Base-by-base conservation (phyloP, 2,113 vertebrate genomes). In the Myanophis thanlyinensis region DNA sequence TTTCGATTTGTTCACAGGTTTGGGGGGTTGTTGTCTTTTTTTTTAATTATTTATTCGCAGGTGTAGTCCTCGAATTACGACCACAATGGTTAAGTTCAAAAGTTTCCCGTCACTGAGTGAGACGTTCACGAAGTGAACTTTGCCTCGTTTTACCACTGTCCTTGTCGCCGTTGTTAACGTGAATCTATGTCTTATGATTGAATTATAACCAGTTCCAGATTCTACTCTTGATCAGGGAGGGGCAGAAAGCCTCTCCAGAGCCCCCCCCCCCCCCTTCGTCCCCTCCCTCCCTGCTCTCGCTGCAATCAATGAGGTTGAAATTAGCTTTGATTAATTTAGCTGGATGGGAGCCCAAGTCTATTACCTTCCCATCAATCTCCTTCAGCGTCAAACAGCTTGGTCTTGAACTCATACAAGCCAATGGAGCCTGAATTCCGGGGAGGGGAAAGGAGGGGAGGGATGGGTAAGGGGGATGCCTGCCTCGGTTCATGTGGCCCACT, bases 201-300 rank as follows among this genome's bases (percentile, higher is more conserved):
- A 35, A 73, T 5, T 18, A n/a, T 7, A 73, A 73, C 5, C 62
- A n/a, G 30, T 25, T 44, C 18, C 87, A 54, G 52, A 13, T 88
- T 22, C 18, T 56, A 5, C 35, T 40, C 53, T 59, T 56, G 4
- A 89, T 47, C 23, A 30, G 53, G 35, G 54, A 30, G 27, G 25
- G 23, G 25, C 56, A 89, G 15, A 62, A 15, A 25, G 22, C 15
- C n/a, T 6, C n/a, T 40, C 5, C n/a, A 40, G 67, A 73, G n/a
- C 15, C 67, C 15, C 62, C 30, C n/a, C 15, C n/a, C 5, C 13
- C 1, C 53, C 20, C 53, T 1, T 73, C 0, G 13, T 1, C 4
- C 20, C 22, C 6, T 2, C 52, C 20, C 53, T 0, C 6, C 22
- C 0, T 0, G 48, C 48, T n/a, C 18, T 52, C 5, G 0, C 22